These are phyloP conservation scores for Lagorchestes hirsutus DNA, from an alignment of 2,797 vertebrate species.

Conservation along the genomic window DNA sequence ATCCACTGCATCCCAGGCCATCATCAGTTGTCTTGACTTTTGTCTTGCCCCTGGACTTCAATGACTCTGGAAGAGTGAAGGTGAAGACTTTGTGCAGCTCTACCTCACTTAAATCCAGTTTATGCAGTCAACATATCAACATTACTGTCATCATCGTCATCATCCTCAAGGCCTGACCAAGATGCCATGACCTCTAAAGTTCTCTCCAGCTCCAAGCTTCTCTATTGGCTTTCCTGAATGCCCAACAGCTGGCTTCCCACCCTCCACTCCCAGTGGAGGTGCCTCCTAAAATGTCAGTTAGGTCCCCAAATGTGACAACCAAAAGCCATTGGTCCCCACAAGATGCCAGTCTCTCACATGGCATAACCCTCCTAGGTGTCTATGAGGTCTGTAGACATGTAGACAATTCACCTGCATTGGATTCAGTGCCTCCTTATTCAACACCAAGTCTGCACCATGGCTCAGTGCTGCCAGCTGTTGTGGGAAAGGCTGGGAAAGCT, in stretches of 20 bases:
- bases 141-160: background rate
- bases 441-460: background rate
- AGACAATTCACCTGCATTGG: background rate
- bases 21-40: no score
- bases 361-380: background rate
- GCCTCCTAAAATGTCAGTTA: background rate
- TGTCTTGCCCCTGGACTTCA: background rate
- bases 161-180: background rate
- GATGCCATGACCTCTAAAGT: background rate
- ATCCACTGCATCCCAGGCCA: no score
- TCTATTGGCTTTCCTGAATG: background rate
- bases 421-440: background rate
- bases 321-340: background rate
- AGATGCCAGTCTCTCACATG: background rate
- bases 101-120: background rate
- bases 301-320: background rate
- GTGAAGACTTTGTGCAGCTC: background rate
- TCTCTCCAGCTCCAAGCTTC: background rate
- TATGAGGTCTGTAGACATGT: background rate
- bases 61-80: background rate
- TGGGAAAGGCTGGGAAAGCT: background rate
- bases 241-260: background rate
- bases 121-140: background rate
- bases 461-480: background rate
- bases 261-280: background rate